phyloP scores from a whole-genome alignment of 2,113 vertebrate species.

The Strigops habroptila region DNA sequence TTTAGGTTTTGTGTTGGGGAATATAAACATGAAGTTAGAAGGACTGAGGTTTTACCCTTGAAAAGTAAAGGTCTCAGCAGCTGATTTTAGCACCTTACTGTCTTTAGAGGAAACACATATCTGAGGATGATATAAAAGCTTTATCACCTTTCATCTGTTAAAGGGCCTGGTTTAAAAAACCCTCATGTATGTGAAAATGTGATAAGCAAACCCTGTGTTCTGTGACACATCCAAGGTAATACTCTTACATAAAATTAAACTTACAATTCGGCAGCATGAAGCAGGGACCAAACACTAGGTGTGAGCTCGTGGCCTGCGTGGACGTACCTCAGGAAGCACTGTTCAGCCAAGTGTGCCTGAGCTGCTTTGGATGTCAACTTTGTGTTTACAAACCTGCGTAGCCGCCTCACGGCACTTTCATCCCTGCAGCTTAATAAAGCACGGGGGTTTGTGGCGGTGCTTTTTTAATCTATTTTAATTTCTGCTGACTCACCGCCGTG shows the following conservation, averaged over 20 bases:
- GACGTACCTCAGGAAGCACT: fast-evolving
- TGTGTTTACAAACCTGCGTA: fast-evolving
- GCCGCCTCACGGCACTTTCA: too few species aligned
- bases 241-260: not conserved
- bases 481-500: not conserved
- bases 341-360: too few species aligned
- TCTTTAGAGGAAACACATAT: not conserved
- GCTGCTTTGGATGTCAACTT: fast-evolving
- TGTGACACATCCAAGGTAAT: not conserved
- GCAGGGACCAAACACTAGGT: fast-evolving
- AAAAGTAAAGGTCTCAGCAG: not conserved
- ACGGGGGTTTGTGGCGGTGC: fast-evolving
- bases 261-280: not conserved
- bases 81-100: not conserved
- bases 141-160: not conserved
- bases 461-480: too few species aligned
- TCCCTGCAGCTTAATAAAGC: fast-evolving
- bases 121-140: not conserved
- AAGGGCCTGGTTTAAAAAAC: not conserved
- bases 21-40: not conserved
- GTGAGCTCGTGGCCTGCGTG: fast-evolving
- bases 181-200: not conserved
- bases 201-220: not conserved
- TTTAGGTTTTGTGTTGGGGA: not conserved
- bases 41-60: not conserved